phyloP scores from a whole-genome alignment of 2,113 vertebrate genomes.

The Cryptotis parvus region DNA sequence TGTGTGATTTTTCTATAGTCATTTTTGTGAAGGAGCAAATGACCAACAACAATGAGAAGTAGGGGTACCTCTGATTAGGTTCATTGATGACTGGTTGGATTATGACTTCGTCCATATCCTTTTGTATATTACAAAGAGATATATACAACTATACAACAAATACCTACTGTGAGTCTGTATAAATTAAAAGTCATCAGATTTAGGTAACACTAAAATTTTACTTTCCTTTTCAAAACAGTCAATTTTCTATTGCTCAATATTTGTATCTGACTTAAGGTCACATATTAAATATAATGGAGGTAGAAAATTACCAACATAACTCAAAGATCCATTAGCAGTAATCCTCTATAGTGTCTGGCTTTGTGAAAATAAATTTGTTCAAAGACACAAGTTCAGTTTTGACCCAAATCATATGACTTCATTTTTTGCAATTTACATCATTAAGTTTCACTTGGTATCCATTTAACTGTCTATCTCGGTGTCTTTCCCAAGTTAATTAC shows the following conservation, averaged over 20 bases:
- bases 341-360: not conserved
- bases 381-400: not conserved
- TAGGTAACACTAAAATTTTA: not conserved
- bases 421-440: not conserved
- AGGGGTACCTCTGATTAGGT: not conserved
- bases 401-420: not conserved
- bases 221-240: not conserved
- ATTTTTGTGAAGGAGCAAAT: not conserved
- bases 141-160: not conserved
- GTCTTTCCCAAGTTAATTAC: not conserved
- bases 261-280: not conserved
- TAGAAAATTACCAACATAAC: not conserved
- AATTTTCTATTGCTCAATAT: not conserved
- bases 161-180: not conserved
- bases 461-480: not conserved
- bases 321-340: not conserved
- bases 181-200: not conserved
- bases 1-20: not conserved
- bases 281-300: accelerated
- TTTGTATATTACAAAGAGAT: not conserved
- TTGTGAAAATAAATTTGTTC: not conserved
- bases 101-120: not conserved
- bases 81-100: not conserved
- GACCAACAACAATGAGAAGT: not conserved
- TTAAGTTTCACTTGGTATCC: not conserved